Evolutionary conservation across 2,113 vertebrate genomes (phyloP), one percentile per base, ranked within the genome.

Genomic region (Pipa parva): DNA sequence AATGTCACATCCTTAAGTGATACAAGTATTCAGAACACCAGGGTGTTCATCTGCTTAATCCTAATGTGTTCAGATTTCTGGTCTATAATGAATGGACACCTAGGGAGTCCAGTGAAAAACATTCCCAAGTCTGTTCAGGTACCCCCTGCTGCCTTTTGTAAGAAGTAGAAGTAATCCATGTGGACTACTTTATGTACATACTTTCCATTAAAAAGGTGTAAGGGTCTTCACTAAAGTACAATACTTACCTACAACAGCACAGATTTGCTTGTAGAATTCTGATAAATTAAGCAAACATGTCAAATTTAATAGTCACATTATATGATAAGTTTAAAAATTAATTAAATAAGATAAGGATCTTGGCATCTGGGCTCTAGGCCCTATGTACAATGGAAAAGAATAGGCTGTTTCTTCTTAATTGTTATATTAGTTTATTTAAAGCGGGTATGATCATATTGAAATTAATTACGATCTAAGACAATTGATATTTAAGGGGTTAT

Each of bases 21-120:
- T 55, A 67, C 64, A 59, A 58, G 58, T 49, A 67, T 59, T 31
- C 45, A 59, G 55, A 21, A 49, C 64, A 67, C 45, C 55, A 17
- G 64, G 55, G 55, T 59, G 57, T 45, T 67, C 55, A 67, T 59
- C 55, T 59, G 64, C 55, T 37, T 67, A 67, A 67, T 67, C 64
- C 64, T 67, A 67, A 67, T 50, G 55, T 67, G 64, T 42, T 29
- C 55, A 59, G 55, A 59, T 65, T 28, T 27, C 54, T 17, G 33
- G 21, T 29, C 39, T 37, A 48, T 58, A 67, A 59, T 59, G 63
- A 49, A 67, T 15, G 25, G 52, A 67, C 25, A 20, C 64, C 55
- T 45, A 67, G 27, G 55, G 64, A 59, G 64, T 15, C 33, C 28
- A 59, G 48, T 49, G 18, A 49, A 49, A 49, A 49, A 24, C 21